Conservation (phyloP, 1,140 invertebrate species). For the Trichomalopsis sarcophagae region DNA sequence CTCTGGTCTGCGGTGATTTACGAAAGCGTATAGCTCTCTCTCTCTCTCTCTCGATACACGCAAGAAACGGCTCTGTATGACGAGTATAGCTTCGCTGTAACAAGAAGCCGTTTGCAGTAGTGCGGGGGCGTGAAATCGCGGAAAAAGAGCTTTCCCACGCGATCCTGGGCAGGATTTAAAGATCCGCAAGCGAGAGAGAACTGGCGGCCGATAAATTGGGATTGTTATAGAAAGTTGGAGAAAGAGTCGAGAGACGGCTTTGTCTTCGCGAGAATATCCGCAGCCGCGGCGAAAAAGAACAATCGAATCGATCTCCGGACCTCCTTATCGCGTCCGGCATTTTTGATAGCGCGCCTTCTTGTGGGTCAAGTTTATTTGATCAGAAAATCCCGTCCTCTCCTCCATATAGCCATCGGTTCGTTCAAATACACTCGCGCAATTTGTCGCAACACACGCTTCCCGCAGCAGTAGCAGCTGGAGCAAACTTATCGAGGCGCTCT, state of each 20-base stretch:
- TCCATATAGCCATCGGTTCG: neutral
- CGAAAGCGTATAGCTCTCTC: neutral
- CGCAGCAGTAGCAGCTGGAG: neutral
- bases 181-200: neutral
- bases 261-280: neutral
- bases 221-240: slow-evolving; percentile 13
- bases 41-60: neutral
- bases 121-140: too few species aligned
- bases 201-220: slow-evolving; percentile 6
- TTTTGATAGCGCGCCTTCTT: neutral
- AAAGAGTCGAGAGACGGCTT: neutral
- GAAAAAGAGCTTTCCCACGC: neutral
- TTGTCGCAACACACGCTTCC: neutral
- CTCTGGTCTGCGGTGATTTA: neutral
- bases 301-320: neutral
- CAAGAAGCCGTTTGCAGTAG: too few species aligned
- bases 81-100: too few species aligned
- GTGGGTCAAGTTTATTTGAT: neutral
- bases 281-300: neutral
- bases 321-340: neutral
- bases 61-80: neutral
- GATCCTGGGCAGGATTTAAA: slow-evolving; percentile 12
- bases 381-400: neutral
- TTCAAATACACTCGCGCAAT: neutral
- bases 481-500: neutral